Evolutionary conservation across 2,888 invertebrate genomes (phyloP).

Genomic region (Chrysolina oricalcia): DNA sequence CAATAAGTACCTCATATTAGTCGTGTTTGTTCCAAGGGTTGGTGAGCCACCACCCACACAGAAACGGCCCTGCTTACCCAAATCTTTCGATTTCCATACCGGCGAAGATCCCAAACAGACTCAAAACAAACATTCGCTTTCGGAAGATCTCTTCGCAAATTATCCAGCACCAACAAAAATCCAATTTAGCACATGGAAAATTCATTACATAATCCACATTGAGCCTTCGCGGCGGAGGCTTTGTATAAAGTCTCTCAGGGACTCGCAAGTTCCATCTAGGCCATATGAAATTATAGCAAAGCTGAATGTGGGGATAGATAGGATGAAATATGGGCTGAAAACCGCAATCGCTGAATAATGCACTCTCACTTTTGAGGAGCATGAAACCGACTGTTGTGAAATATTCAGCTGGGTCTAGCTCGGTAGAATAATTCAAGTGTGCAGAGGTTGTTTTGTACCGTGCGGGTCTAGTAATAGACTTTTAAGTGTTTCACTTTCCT

Average conservation of each 20-base stretch:
- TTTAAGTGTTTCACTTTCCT: neutral
- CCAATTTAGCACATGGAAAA: slow-evolving; percentile 1
- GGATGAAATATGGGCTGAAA: slow-evolving; percentile 4
- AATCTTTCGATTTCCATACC: neutral
- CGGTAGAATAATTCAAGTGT: neutral
- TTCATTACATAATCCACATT: slow-evolving; percentile 2
- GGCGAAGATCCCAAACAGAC: neutral
- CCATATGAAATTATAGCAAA: slow-evolving; percentile 12
- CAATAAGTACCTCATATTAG: too few species aligned
- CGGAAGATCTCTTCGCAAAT: slow-evolving; percentile 6
- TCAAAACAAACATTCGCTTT: slow-evolving; percentile 1
- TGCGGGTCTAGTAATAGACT: neutral
- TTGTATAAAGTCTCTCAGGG: neutral
- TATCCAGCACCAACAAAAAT: slow-evolving; percentile 18
- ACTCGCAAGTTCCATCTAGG: neutral
- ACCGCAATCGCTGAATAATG: slow-evolving; percentile 34
- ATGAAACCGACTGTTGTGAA: slow-evolving; percentile 14
- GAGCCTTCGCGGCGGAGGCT: neutral
- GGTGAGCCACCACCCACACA: too few species aligned
- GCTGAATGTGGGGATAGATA: slow-evolving; percentile 1
- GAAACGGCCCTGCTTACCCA: neutral
- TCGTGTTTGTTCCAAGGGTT: too few species aligned
- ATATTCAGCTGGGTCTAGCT: slow-evolving; percentile 24
- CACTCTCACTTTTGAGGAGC: slow-evolving; percentile 20
- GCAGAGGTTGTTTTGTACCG: neutral